Evolutionary conservation across 2,113 vertebrate species (phyloP), one percentile per base, ranked within the genome.

Genomic region (Cyrtonyx montezumae): DNA sequence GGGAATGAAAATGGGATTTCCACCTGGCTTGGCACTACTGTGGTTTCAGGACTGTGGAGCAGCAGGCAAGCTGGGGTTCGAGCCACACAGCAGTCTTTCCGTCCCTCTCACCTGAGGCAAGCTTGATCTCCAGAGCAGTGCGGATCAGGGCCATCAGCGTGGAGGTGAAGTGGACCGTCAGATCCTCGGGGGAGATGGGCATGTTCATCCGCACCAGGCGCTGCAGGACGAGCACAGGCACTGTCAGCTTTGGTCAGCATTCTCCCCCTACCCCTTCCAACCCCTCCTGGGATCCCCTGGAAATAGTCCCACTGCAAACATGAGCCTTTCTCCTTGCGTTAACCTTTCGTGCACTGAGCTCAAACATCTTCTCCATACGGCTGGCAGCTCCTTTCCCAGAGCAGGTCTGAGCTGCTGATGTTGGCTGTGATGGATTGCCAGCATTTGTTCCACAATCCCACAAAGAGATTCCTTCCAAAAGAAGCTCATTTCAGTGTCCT

Each of bases 181-280:
- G 97, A 94, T 99, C 99, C 43, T 98, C 97, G 0, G 97, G 97
- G 0, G 98, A 99, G 74, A 99, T 99, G 8, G 99, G 99, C 99
- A 99, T 99, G 97, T 99, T 99, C 99, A 99, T 99, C 95, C 98
- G 97, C 82, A 99, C 99, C 84, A 99, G 97, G 78, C 99, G 98
- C 99, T 99, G 97, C 49, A 46, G 91, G 87, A 94, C 75, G 95
- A 77, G 61, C 1, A 16, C 2, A 4, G 17, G 13, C 23, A 28
- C 94, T 13, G 62, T 94, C 14, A 96, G 46, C 0, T 3, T 2
- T 9, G 13, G 40, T 32, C 68, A 30, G 23, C 13, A 22, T 48
- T 21, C 42, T 42, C 93, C 95, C 92, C 85, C 87, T 74, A 26
- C 40, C 56, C 70, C 22, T 13, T 11, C 8, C 66, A 34, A 7